These are phyloP conservation scores for Enteromius trimaculatus DNA, from an alignment of 2,797 vertebrate species.

Conservation along the genomic window DNA sequence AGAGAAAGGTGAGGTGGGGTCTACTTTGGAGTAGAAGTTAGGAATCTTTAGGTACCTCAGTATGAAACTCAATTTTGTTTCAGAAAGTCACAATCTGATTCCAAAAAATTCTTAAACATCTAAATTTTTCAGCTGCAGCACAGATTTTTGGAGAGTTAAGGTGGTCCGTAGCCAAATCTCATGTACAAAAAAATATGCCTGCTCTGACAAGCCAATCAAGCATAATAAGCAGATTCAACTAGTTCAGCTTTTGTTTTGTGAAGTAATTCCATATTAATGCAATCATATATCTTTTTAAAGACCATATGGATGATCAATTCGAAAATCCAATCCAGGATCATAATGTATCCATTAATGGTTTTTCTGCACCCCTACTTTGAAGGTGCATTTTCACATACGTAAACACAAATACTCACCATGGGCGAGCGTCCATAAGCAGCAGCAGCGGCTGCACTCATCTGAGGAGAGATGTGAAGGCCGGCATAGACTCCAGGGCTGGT, in stretches of 20 bases:
- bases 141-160: slow-evolving; percentile 6
- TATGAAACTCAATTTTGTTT: slow-evolving; percentile 2
- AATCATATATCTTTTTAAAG: background rate
- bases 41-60: slow-evolving; percentile 1
- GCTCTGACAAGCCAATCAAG: background rate
- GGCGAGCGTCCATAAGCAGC: slow-evolving; percentile 93
- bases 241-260: background rate
- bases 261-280: background rate
- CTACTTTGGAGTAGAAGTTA: background rate
- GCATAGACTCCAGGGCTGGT: slow-evolving; percentile 95
- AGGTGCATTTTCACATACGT: background rate
- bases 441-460: slow-evolving; percentile 93
- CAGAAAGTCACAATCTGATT: background rate
- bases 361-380: background rate
- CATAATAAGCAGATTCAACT: background rate
- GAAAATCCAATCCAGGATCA: background rate
- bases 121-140: background rate
- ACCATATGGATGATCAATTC: background rate
- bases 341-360: background rate
- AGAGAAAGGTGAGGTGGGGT: slow-evolving; percentile 4
- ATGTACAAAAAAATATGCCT: background rate
- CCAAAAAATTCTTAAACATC: background rate
- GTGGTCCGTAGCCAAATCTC: background rate
- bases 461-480: slow-evolving; percentile 95
- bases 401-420: slow-evolving; percentile 80